phyloP scores from a whole-genome alignment of 2,888 invertebrate species.

The Cantharis rufa region DNA sequence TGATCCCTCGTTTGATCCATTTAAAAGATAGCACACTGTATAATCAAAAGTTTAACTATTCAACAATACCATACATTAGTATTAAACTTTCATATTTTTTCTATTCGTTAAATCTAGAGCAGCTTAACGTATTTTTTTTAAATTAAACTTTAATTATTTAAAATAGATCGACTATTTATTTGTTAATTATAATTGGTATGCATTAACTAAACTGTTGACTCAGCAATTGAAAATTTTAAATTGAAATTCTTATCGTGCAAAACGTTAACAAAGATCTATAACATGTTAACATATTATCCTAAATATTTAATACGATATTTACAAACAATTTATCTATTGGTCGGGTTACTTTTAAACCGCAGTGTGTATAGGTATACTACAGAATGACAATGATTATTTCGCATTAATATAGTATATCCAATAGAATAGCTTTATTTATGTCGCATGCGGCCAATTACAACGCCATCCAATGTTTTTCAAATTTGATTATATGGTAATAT shows the following conservation, averaged over 20 bases:
- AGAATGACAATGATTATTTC: background rate
- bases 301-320: background rate
- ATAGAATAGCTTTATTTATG: background rate
- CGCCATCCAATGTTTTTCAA: background rate
- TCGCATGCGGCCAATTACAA: background rate
- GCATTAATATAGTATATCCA: background rate
- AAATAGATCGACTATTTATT: background rate
- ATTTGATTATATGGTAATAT: no score
- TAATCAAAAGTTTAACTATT: background rate
- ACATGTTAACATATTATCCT: background rate
- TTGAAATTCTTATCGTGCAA: background rate
- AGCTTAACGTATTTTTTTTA: background rate
- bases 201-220: conserved; percentile 1
- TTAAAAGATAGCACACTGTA: background rate
- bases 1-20: background rate
- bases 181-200: background rate
- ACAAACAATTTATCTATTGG: background rate
- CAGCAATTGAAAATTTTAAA: conserved; percentile 2
- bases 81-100: background rate
- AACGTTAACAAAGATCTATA: background rate
- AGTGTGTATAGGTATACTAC: background rate
- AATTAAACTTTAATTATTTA: background rate
- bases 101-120: background rate
- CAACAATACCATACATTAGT: background rate
- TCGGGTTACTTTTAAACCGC: background rate